Conservation (phyloP, 37 sponge, comb jelly and placozoan genomes). For the Ephydatia muelleri region DNA sequence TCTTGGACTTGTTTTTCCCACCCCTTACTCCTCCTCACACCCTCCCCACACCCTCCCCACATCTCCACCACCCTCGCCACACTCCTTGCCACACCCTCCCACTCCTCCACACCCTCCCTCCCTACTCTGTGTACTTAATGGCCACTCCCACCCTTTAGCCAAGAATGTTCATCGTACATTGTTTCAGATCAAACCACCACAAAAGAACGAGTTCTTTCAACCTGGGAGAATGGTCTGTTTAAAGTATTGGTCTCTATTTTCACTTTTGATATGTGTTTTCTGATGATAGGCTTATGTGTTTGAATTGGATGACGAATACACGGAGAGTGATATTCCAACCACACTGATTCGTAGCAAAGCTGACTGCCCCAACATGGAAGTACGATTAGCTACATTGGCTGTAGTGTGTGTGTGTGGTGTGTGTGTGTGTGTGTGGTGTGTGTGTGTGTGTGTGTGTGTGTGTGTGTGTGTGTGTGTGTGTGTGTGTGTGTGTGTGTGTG, state of each 20-base stretch:
- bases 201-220: conserved; percentile 89
- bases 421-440: conserved; percentile 33
- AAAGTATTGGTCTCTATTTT: neutral
- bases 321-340: conserved; percentile 95
- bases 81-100: too few species aligned
- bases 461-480: conserved; percentile 19
- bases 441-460: neutral
- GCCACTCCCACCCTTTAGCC: conserved; percentile 36
- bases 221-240: conserved; percentile 91
- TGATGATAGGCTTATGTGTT: conserved; percentile 91
- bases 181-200: conserved; percentile 77
- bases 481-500: conserved; percentile 14
- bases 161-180: conserved; percentile 79
- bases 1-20: too few species aligned
- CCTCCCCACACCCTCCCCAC: too few species aligned
- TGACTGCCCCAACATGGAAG: conserved; percentile 85
- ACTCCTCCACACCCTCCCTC: too few species aligned
- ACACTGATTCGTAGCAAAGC: conserved; percentile 95
- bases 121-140: neutral
- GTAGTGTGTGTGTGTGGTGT: neutral
- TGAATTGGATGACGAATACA: conserved; percentile 95
- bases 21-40: too few species aligned
- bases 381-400: too few species aligned
- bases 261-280: neutral
- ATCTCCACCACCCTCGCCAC: too few species aligned